These are phyloP conservation scores for Falco peregrinus DNA, from an alignment of 2,797 vertebrate species.

Conservation along the genomic window DNA sequence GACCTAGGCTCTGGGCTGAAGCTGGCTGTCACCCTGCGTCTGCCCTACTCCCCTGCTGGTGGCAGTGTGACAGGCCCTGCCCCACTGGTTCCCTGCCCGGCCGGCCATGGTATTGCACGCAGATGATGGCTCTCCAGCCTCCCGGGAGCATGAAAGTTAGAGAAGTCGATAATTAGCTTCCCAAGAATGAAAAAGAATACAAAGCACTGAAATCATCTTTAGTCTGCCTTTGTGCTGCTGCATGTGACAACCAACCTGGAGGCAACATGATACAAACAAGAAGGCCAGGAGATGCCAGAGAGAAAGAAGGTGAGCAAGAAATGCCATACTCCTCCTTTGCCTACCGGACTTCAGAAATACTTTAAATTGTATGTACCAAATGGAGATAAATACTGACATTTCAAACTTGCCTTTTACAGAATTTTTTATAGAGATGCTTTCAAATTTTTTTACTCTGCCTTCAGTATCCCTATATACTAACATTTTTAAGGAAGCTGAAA, in stretches of 20 bases:
- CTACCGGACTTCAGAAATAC: not conserved
- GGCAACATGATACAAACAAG: not conserved
- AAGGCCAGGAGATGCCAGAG: not conserved
- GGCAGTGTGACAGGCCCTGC: not conserved
- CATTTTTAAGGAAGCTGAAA: not conserved
- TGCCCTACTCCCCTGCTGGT: not conserved
- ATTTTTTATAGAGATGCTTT: not conserved
- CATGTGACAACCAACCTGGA: not conserved
- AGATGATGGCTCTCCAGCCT: not conserved
- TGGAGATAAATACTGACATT: not conserved
- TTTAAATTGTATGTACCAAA: not conserved
- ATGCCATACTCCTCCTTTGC: not conserved
- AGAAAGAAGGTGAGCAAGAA: not conserved
- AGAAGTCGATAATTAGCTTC: not conserved
- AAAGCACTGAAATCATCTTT: not conserved
- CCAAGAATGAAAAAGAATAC: not conserved
- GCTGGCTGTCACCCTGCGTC: not conserved
- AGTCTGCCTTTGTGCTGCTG: not conserved
- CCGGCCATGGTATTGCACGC: fast-evolving
- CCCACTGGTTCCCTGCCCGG: not conserved
- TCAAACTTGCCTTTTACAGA: not conserved
- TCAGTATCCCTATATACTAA: not conserved
- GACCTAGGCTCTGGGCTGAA: not conserved
- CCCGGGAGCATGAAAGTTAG: not conserved
- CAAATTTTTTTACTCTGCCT: not conserved